Conservation (phyloP, 1,140 invertebrate genomes). For the Zaprionus capensis region DNA sequence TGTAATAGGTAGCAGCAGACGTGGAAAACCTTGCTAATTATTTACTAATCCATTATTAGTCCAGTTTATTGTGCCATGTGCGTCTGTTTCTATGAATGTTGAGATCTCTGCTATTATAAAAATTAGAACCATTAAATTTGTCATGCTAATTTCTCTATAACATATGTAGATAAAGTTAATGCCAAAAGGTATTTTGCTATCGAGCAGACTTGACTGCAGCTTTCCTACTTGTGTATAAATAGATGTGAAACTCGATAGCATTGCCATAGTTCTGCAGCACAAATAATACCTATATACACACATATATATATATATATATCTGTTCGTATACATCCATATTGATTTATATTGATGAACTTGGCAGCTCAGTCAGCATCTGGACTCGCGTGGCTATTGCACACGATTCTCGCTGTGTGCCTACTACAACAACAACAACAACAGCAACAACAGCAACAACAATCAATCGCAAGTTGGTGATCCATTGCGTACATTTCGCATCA, state of each 20-base stretch:
- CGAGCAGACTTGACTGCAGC: too few species aligned
- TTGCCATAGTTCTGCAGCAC: neutral
- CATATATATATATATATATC: neutral
- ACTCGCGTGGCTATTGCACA: conserved; percentile 85
- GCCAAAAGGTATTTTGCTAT: too few species aligned
- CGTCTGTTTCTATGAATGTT: too few species aligned
- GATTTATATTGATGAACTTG: conserved; percentile 28
- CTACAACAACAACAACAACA: conserved; percentile 50
- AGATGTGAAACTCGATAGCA: neutral
- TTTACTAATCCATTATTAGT: too few species aligned
- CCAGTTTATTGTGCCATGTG: too few species aligned
- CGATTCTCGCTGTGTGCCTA: conserved; percentile 85
- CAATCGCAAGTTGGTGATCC: neutral
- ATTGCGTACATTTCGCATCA: conserved; percentile 85
- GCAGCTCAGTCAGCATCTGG: conserved; percentile 81
- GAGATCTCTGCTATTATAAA: too few species aligned
- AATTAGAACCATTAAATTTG: too few species aligned
- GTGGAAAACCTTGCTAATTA: too few species aligned
- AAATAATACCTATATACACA: neutral
- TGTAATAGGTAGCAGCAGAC: too few species aligned
- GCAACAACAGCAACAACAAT: conserved; percentile 13
- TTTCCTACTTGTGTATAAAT: neutral
- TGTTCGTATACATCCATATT: conserved; percentile 2
- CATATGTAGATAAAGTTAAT: too few species aligned
- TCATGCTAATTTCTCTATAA: too few species aligned